Percentiles rank a stretch among this genome's conserved stretches.
phyloP scores from a whole-genome alignment of 2,888 invertebrate species.

The Toxonevra muliebris region DNA sequence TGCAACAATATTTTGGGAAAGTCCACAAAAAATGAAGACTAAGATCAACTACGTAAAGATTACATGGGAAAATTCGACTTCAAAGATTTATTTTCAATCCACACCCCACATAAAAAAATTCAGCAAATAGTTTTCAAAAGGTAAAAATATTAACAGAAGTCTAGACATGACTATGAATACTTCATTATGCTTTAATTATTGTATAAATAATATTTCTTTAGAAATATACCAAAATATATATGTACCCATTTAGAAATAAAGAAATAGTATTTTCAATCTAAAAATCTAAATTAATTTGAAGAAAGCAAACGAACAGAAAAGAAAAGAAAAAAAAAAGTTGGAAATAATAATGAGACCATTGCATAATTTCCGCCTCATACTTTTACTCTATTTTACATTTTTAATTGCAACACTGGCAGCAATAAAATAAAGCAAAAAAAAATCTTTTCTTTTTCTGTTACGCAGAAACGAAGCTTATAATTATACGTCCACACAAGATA shows the following conservation, averaged over 20 bases:
- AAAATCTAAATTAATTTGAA: background rate
- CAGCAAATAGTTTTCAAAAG: too few relatives aligned
- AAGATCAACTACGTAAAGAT: too few relatives aligned
- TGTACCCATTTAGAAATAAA: background rate
- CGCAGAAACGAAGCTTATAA: too few relatives aligned
- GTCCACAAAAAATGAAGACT: too few relatives aligned
- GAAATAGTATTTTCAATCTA: background rate
- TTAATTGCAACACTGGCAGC: slow-evolving; percentile 44
- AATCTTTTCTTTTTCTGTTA: too few relatives aligned
- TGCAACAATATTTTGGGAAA: too few relatives aligned
- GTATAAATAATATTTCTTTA: background rate
- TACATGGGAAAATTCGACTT: too few relatives aligned
- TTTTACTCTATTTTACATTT: slow-evolving; percentile 32
- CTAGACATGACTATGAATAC: too few relatives aligned
- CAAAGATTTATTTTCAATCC: too few relatives aligned
- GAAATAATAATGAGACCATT: slow-evolving; percentile 43
- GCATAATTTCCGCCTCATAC: slow-evolving; percentile 41
- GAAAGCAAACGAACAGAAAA: background rate
- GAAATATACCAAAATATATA: background rate
- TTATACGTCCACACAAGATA: too few relatives aligned
- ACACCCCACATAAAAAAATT: too few relatives aligned
- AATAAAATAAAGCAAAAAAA: slow-evolving; percentile 12
- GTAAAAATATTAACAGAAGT: too few relatives aligned
- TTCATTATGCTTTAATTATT: background rate
- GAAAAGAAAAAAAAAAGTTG: slow-evolving; percentile 13